phyloP scores from a whole-genome alignment of 2,113 vertebrate species.

The Coracopsis vasa region DNA sequence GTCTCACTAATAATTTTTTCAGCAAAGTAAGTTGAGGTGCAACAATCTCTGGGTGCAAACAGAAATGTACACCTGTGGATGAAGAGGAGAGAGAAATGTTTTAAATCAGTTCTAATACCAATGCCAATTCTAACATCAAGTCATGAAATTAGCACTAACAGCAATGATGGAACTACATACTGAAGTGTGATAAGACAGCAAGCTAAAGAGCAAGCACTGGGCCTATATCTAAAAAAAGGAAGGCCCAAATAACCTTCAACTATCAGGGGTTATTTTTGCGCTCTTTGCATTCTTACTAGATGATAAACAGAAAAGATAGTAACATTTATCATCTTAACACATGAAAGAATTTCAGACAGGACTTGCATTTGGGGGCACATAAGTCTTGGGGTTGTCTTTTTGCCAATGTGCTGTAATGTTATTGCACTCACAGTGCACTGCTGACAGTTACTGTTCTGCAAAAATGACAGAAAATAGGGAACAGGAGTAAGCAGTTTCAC shows the following conservation, averaged over 20 bases:
- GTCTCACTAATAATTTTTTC: not conserved
- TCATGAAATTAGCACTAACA: not conserved
- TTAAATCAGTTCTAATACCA: not conserved
- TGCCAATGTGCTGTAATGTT: not conserved
- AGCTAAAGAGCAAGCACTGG: not conserved
- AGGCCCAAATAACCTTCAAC: not conserved
- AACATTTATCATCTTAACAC: slow-evolving; percentile 48
- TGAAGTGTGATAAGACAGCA: not conserved
- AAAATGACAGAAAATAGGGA: slow-evolving; percentile 25
- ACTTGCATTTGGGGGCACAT: not conserved
- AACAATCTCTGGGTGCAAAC: not conserved
- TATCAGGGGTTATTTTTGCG: not conserved
- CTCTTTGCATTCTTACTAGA: slow-evolving; percentile 24
- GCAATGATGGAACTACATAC: not conserved
- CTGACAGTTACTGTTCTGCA: not conserved
- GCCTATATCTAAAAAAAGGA: not conserved
- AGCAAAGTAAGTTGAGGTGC: accelerated
- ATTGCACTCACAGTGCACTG: not conserved
- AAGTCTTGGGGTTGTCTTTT: slow-evolving; percentile 44
- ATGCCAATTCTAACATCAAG: not conserved
- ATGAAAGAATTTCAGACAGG: slow-evolving; percentile 28
- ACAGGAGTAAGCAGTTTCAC: slow-evolving; percentile 45
- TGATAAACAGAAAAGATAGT: slow-evolving; percentile 11
- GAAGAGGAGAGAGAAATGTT: not conserved
- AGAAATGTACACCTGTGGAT: not conserved